Evolutionary conservation across 2,797 vertebrate genomes (phyloP).

Genomic region (Hyperoplus lanceolatus): DNA sequence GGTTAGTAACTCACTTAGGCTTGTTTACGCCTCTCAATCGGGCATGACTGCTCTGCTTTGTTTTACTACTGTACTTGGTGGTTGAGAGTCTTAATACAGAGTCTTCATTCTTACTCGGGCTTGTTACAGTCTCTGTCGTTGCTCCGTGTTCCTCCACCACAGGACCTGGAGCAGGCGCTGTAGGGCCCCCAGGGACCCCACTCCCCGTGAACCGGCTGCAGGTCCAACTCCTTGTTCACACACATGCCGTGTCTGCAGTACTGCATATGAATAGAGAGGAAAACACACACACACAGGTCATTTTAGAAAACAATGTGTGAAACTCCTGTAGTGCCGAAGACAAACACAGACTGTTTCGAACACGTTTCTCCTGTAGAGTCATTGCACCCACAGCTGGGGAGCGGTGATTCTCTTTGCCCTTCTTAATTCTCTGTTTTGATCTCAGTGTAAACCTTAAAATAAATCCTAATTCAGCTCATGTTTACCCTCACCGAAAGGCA

Average conservation of each 20-base stretch:
- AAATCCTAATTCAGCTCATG: conserved; percentile 71
- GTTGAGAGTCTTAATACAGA: background rate
- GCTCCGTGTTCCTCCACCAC: conserved; percentile 95
- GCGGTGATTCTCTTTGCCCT: conserved; percentile 49
- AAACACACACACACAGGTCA: conserved; percentile 31
- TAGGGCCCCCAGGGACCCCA: conserved; percentile 97
- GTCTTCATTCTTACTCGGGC: conserved; percentile 91
- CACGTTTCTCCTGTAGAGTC: conserved; percentile 39
- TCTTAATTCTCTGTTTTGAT: conserved; percentile 70
- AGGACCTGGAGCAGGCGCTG: conserved; percentile 93
- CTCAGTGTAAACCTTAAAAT: conserved; percentile 68
- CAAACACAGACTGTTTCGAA: conserved; percentile 48
- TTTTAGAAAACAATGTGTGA: conserved; percentile 27
- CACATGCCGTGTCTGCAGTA: conserved; percentile 95
- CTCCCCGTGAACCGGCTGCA: conserved; percentile 91
- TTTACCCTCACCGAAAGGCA: conserved; percentile 66
- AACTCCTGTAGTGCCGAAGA: conserved; percentile 38
- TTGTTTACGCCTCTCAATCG: conserved; percentile 33
- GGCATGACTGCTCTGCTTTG: background rate
- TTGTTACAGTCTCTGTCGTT: conserved; percentile 92
- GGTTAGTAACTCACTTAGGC: conserved; percentile 15
- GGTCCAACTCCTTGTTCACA: conserved; percentile 92
- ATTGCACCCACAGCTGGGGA: conserved; percentile 50
- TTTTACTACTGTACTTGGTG: background rate
- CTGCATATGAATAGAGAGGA: conserved; percentile 77